A percentile compares a stretch with the other conserved stretches of the same genome.
phyloP scores from a whole-genome alignment of 2,113 vertebrate species.

The Onychostruthus taczanowskii region DNA sequence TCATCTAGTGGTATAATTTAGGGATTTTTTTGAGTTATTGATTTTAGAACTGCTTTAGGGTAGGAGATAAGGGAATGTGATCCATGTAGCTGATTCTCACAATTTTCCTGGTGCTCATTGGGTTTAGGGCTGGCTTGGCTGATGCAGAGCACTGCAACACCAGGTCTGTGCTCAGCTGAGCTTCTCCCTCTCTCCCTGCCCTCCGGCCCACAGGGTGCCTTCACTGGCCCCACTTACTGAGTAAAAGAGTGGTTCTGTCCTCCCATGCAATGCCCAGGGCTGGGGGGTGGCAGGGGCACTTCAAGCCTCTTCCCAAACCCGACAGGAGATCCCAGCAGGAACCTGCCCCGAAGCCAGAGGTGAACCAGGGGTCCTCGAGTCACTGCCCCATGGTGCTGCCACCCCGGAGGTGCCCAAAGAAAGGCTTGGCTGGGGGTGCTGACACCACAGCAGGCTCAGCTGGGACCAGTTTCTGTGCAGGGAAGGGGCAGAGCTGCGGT shows the following conservation, averaged over 20 bases:
- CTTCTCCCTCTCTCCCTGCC: neutral
- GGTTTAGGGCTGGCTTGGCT: neutral
- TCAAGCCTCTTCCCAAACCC: neutral
- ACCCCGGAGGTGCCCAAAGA: neutral
- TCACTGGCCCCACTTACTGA: neutral
- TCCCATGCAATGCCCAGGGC: accelerated
- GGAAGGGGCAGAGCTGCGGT: neutral
- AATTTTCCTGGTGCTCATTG: neutral
- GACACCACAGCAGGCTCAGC: neutral
- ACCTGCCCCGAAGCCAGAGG: neutral
- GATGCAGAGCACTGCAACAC: accelerated
- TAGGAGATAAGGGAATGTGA: neutral
- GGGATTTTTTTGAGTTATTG: neutral
- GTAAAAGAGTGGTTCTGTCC: neutral
- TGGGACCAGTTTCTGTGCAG: neutral
- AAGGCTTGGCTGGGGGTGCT: neutral
- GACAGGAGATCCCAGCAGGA: neutral
- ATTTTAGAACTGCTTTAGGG: neutral
- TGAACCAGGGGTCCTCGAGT: neutral
- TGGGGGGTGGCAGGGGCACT: accelerated
- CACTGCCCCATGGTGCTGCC: neutral
- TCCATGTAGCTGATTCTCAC: neutral
- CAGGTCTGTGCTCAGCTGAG: accelerated
- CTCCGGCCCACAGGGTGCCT: neutral
- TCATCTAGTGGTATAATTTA: neutral